These are phyloP conservation scores for Drosophila fuyamai DNA, from an alignment of 1,140 invertebrate genomes.

Conservation along the genomic window DNA sequence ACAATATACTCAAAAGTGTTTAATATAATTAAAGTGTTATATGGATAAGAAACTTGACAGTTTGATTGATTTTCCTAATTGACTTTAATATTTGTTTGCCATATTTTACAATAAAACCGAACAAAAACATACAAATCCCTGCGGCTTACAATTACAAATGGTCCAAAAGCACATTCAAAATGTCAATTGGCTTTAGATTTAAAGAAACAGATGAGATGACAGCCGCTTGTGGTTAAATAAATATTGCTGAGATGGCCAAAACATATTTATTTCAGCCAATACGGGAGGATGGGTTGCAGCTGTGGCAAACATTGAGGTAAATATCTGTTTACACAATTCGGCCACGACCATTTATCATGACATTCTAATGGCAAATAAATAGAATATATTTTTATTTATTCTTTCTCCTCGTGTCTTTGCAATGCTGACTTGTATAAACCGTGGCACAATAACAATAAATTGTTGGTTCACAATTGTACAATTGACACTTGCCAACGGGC, in stretches of 20 bases:
- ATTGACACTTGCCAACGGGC: constrained; percentile 25
- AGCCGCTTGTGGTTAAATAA: constrained; percentile 15
- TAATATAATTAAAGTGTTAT: neutral
- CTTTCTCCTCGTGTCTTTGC: neutral
- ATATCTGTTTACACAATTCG: constrained; percentile 32
- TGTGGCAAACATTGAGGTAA: constrained; percentile 38
- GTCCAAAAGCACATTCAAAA: constrained; percentile 16
- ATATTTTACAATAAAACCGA: neutral
- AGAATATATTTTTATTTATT: constrained; percentile 24
- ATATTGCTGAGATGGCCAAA: constrained; percentile 21
- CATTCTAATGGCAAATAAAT: constrained; percentile 44
- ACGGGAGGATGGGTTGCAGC: constrained; percentile 11
- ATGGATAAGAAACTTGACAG: neutral
- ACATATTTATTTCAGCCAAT: constrained; percentile 17
- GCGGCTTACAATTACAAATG: constrained; percentile 24
- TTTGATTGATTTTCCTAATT: constrained; percentile 18
- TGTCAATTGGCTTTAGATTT: constrained; percentile 27
- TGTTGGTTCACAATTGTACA: constrained; percentile 29
- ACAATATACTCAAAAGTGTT: neutral
- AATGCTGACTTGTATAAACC: constrained; percentile 37
- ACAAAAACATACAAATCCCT: neutral
- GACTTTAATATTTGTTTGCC: constrained; percentile 3
- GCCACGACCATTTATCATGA: constrained; percentile 42
- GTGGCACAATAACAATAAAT: constrained; percentile 40
- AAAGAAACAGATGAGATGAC: constrained; percentile 29